Conservation (phyloP, 1,140 invertebrate species). For the Mercenaria mercenaria region DNA sequence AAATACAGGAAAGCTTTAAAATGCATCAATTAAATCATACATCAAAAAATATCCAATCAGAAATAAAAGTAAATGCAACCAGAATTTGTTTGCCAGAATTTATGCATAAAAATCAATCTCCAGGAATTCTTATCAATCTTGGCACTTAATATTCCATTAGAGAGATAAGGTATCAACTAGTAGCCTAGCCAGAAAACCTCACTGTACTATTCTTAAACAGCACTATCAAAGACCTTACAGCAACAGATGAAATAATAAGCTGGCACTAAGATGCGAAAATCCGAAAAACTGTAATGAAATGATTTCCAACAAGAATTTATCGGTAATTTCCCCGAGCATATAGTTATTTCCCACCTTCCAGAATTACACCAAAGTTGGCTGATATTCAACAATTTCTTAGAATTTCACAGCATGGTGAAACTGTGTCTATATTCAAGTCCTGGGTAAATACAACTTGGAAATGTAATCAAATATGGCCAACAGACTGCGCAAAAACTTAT, state of each 20-base stretch:
- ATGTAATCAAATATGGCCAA: conserved; percentile 13
- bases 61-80: background rate
- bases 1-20: background rate
- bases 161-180: background rate
- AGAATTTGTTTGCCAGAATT: background rate
- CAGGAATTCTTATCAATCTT: background rate
- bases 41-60: too few species aligned
- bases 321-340: background rate
- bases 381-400: background rate
- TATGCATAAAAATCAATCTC: background rate
- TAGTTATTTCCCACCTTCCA: background rate
- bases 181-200: background rate
- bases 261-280: background rate
- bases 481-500: background rate
- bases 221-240: background rate
- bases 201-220: background rate
- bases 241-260: background rate
- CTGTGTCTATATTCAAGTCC: background rate
- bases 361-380: background rate
- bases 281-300: background rate
- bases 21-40: background rate
- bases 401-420: background rate
- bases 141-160: background rate
- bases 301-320: background rate
- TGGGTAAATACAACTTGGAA: background rate